Conservation (phyloP, 35 echinoderm and acorn worm species). For the Ophiothrix spiculata region DNA sequence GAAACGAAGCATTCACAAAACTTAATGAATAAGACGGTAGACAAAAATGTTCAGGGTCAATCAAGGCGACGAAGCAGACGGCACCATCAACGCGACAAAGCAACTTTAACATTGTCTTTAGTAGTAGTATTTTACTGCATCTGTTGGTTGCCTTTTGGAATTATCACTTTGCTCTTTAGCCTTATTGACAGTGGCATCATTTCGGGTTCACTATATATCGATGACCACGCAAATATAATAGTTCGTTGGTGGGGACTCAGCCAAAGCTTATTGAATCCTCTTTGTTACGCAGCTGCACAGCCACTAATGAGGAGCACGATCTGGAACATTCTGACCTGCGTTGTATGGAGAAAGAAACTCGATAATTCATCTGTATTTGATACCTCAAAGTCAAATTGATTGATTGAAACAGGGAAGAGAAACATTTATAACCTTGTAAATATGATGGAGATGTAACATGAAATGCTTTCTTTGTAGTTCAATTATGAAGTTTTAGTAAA, state of each 20-base stretch:
- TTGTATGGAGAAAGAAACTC: too few species aligned
- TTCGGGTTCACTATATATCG: not conserved
- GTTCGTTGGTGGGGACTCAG: not conserved
- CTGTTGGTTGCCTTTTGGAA: constrained; percentile 8
- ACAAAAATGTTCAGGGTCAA: too few species aligned
- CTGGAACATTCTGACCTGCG: not conserved
- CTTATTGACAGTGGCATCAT: not conserved
- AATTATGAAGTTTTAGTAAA: too few species aligned
- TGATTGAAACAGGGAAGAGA: too few species aligned
- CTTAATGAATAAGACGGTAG: too few species aligned
- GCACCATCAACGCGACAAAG: not conserved
- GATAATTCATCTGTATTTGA: too few species aligned
- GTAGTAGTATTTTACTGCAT: not conserved
- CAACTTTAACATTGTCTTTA: not conserved
- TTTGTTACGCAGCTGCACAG: not conserved
- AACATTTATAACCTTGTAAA: too few species aligned
- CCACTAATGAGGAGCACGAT: not conserved
- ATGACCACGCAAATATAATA: not conserved
- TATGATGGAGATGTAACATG: too few species aligned
- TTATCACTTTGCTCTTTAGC: not conserved
- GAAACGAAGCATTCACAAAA: too few species aligned
- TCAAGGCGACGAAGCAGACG: too few species aligned
- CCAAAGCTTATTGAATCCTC: not conserved
- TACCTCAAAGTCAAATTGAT: too few species aligned
- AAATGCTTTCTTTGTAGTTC: too few species aligned